Conservation (phyloP, 1,140 invertebrate species). For the Planococcus citri region DNA sequence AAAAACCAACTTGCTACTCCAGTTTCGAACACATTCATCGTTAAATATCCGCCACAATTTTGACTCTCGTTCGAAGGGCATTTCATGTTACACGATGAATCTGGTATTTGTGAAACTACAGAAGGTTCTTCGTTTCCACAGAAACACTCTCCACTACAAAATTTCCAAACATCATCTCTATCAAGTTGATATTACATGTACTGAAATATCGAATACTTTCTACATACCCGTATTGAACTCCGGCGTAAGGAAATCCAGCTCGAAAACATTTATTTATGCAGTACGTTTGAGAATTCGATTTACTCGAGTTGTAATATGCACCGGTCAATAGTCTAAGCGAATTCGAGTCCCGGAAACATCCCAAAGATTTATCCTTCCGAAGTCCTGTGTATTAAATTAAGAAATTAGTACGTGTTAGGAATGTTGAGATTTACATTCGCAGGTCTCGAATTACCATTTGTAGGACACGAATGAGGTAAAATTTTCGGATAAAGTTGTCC, state of each 20-base stretch:
- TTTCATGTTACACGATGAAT: slow-evolving; percentile 73
- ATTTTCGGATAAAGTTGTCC: slow-evolving; percentile 60
- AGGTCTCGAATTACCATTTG: slow-evolving; percentile 28
- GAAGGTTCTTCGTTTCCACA: slow-evolving; percentile 68
- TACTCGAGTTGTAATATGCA: slow-evolving; percentile 63
- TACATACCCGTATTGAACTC: slow-evolving; percentile 76
- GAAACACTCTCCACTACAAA: slow-evolving; percentile 73
- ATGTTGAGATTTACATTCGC: no score
- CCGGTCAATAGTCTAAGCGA: slow-evolving; percentile 59
- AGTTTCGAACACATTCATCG: slow-evolving; percentile 75
- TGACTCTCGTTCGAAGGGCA: slow-evolving; percentile 56
- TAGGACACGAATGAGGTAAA: slow-evolving; percentile 62
- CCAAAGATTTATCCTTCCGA: slow-evolving; percentile 51
- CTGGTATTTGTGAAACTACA: slow-evolving; percentile 35
- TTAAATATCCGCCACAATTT: slow-evolving; percentile 75
- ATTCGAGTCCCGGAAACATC: slow-evolving; percentile 77
- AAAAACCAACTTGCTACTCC: slow-evolving; percentile 67
- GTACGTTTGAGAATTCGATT: slow-evolving; percentile 58
- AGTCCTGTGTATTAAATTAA: no score
- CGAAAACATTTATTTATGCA: slow-evolving; percentile 78
- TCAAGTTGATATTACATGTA: no score
- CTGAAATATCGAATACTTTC: background rate
- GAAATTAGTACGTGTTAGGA: no score
- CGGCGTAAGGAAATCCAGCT: slow-evolving; percentile 78
- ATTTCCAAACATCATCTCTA: slow-evolving; percentile 25